Conservation (phyloP, 2,888 invertebrate genomes). For the Athalia rosae region DNA sequence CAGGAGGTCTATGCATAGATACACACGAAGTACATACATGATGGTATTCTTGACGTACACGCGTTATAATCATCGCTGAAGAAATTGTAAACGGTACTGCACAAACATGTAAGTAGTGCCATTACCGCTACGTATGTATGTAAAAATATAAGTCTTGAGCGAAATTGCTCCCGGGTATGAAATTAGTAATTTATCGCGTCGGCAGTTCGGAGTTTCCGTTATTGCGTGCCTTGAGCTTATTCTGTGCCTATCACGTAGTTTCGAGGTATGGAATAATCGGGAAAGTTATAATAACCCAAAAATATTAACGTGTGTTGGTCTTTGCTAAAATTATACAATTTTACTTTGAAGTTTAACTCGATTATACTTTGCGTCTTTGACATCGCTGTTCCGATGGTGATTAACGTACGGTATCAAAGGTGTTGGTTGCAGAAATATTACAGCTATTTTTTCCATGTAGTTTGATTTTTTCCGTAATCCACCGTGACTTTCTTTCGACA, state of each 20-base stretch:
- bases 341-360: constrained; percentile 20
- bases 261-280: not conserved
- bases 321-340: constrained; percentile 20
- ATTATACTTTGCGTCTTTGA: not conserved
- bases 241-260: not conserved
- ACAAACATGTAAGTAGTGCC: not conserved
- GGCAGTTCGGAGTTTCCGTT: not conserved
- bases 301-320: constrained; percentile 22
- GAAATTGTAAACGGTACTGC: not conserved
- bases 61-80: not conserved
- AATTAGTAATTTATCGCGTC: constrained; percentile 14
- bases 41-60: too few species aligned
- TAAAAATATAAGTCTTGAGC: not conserved
- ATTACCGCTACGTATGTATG: not conserved
- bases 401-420: too few species aligned
- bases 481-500: too few species aligned
- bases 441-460: too few species aligned
- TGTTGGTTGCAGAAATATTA: too few species aligned
- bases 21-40: not conserved
- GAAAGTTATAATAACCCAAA: constrained; percentile 33
- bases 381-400: not conserved
- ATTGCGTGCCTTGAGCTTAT: not conserved
- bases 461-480: too few species aligned
- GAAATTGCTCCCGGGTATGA: constrained; percentile 4
- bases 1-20: too few species aligned